Evolutionary conservation across 1,140 invertebrate genomes (phyloP).

Genomic region (Sinonovacula constricta): DNA sequence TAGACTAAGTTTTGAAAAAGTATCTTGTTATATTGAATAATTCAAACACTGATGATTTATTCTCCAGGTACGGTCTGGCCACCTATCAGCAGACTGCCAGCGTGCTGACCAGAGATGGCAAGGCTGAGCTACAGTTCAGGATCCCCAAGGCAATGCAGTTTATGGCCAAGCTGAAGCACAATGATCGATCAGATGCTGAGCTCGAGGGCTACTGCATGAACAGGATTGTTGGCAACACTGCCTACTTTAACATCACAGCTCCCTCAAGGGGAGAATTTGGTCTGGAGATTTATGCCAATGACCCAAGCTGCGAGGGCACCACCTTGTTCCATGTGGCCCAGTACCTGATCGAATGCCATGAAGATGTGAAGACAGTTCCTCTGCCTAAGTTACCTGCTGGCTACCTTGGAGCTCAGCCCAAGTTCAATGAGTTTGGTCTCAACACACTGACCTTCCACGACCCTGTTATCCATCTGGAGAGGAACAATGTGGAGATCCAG

Average conservation of each 20-base stretch:
- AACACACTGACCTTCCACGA: slow-evolving; percentile 73
- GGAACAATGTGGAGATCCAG: slow-evolving; percentile 70
- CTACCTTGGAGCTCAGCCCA: slow-evolving; percentile 76
- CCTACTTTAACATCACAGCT: slow-evolving; percentile 76
- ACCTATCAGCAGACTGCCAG: slow-evolving; percentile 75
- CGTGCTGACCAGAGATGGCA: slow-evolving; percentile 72
- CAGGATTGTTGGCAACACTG: slow-evolving; percentile 74
- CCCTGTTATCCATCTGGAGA: slow-evolving; percentile 74
- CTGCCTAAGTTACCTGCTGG: slow-evolving; percentile 75
- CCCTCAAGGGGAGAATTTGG: slow-evolving; percentile 77
- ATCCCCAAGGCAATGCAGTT: slow-evolving; percentile 74
- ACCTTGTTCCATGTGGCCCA: slow-evolving; percentile 77
- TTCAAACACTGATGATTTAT: too few species aligned
- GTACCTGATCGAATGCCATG: slow-evolving; percentile 75
- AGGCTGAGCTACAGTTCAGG: slow-evolving; percentile 72
- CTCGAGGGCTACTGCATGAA: slow-evolving; percentile 76
- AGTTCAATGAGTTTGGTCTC: slow-evolving; percentile 74
- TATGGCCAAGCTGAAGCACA: slow-evolving; percentile 77
- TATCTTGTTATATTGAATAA: too few species aligned
- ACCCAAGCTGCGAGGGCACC: slow-evolving; percentile 75
- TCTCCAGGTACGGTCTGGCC: slow-evolving; percentile 68
- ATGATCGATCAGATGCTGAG: slow-evolving; percentile 70
- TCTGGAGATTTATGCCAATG: slow-evolving; percentile 78
- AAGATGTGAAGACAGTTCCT: slow-evolving; percentile 71
- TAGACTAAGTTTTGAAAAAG: too few species aligned